Base-by-base conservation (phyloP, 2,113 vertebrate genomes). In the Zosterops hypoxanthus region DNA sequence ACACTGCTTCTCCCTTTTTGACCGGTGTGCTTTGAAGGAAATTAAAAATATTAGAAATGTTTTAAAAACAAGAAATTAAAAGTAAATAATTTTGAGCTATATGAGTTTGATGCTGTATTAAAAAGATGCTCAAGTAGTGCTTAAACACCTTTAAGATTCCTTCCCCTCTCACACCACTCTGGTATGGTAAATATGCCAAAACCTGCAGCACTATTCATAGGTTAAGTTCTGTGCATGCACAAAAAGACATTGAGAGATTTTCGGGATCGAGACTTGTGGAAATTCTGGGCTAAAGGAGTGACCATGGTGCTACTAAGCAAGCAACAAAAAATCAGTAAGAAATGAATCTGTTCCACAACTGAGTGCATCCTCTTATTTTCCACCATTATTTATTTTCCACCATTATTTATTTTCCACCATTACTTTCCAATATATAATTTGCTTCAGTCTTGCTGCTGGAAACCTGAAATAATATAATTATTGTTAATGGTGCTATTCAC, bases 401-500 rank as follows among this genome's bases (percentile, higher is more conserved):
- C 44, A 36, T 33, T 88, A 53, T 80, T 79, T 80, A 34, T 87
- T 88, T 61, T 5, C 34, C 22, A 19, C 16, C 46, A 41, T 41
- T 61, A 10, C 31, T 81, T 82, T 65, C 47, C 61, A 61, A 6
- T 72, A 13, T 24, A 6, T 72, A 88, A 33, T 94, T 87, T 21
- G 0, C 20, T 49, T 88, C 24, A n/a, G 34, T 86, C 65, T 57
- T 84, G 77, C 49, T 52, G 41, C 20, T 71, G 71, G 65, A 90
- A 86, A 78, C 24, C 64, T 94, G 69, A 75, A 92, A 88, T 88
- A 94, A 81, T 42, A 63, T 33, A 55, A 49, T 84, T 86, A 36
- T 59, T 82, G 33, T 56, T 89, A 82, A 72, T 76, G 36, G 22
- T 69, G 12, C 26, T 77, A 71, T 76, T 92, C 57, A 39, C 53